phyloP scores from a whole-genome alignment of 2,113 vertebrate species.

The Xiphorhynchus elegans region DNA sequence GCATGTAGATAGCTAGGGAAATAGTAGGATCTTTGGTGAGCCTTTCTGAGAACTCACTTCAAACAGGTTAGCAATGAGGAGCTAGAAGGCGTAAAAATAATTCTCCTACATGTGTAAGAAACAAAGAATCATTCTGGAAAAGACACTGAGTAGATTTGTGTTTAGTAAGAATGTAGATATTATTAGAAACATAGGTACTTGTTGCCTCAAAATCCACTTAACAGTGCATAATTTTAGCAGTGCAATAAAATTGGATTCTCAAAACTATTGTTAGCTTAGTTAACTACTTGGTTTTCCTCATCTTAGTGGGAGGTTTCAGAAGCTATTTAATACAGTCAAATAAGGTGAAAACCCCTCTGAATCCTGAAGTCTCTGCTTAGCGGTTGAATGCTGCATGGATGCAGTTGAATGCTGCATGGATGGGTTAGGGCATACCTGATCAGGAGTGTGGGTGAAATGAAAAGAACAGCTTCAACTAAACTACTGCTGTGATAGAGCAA shows the following conservation, averaged over 20 bases:
- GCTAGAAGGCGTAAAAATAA: conserved; percentile 31
- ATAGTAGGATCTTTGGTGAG: conserved; percentile 52
- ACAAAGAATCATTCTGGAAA: background rate
- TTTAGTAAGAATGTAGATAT: background rate
- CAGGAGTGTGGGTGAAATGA: background rate
- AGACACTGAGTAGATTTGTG: background rate
- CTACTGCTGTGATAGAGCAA: background rate
- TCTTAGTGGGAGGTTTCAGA: conserved; percentile 10
- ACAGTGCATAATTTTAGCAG: conserved; percentile 9
- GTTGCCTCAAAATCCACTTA: conserved; percentile 56
- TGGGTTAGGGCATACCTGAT: background rate
- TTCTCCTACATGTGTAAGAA: background rate
- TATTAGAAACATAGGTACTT: conserved; percentile 10
- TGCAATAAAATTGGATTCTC: background rate
- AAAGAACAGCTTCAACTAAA: background rate
- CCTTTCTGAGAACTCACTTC: conserved; percentile 43
- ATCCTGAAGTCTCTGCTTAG: background rate
- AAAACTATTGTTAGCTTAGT: conserved; percentile 2
- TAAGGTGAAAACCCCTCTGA: background rate
- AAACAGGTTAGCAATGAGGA: conserved; percentile 27
- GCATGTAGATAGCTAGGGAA: conserved; percentile 54
- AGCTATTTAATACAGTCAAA: conserved; percentile 3
- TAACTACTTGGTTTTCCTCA: conserved; percentile 15
- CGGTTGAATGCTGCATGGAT: background rate
- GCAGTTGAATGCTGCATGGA: background rate